phyloP scores from a whole-genome alignment of 2,888 invertebrate species.

The Conistra vaccinii region DNA sequence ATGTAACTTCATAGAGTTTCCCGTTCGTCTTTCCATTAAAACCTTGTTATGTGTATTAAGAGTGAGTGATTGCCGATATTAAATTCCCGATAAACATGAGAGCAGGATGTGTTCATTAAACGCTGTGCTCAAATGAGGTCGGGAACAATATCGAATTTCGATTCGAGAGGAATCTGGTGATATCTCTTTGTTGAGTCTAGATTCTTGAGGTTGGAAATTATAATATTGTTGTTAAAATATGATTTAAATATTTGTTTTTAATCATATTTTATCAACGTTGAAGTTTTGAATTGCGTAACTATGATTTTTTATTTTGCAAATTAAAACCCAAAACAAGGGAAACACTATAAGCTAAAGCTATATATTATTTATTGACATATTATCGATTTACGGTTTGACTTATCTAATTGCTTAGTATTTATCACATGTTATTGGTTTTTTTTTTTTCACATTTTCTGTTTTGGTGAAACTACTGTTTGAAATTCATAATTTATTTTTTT shows the following conservation, averaged over 20 bases:
- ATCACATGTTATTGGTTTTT: too few relatives aligned
- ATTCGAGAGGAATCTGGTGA: neutral
- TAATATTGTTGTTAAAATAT: neutral
- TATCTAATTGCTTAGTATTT: too few relatives aligned
- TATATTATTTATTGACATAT: too few relatives aligned
- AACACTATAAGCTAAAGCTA: too few relatives aligned
- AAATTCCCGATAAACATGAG: slow-evolving; percentile 34
- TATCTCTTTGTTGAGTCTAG: neutral
- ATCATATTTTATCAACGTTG: neutral
- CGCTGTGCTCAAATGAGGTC: slow-evolving; percentile 20
- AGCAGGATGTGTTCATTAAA: slow-evolving; percentile 40
- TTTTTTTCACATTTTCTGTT: too few relatives aligned
- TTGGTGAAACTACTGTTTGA: too few relatives aligned
- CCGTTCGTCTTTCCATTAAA: slow-evolving; percentile 22
- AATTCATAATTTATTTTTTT: too few relatives aligned
- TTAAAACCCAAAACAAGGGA: neutral
- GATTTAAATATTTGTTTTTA: neutral
- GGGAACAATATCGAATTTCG: neutral
- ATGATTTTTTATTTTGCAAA: neutral
- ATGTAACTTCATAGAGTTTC: slow-evolving; percentile 1
- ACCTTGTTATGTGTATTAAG: slow-evolving; percentile 18
- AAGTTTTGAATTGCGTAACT: neutral
- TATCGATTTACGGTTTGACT: too few relatives aligned
- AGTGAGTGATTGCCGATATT: slow-evolving; percentile 37
- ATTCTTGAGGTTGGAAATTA: neutral